Evolutionary conservation across 2,888 invertebrate species (phyloP), one percentile per base, ranked within the genome.

Genomic region (Euzetes globulus): DNA sequence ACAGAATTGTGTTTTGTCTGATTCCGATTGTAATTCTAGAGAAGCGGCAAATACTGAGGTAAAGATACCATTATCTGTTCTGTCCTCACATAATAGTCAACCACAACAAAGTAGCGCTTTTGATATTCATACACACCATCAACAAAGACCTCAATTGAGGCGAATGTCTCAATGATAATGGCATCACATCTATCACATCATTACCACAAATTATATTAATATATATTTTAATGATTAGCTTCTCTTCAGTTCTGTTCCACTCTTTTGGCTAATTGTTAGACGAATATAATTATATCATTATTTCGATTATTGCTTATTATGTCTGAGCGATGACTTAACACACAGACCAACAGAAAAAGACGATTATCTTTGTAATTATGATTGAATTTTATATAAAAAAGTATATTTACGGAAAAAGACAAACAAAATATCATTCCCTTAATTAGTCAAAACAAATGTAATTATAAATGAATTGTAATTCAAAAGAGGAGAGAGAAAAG

Each of bases 91-190:
- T 17, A 27, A 60, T 25, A 17, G 27, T 33, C 68, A 27, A 47
- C 70, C 70, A 47, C 45, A 70, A 47, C 41, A 70, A 70, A 45
- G 45, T 45, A 70, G 70, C 63, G n/a, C 60, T 70, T 33, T 70
- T 70, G 22, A 17, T 25, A 70, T 70, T 70, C 25, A 70, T 47
- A 13, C 70, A 70, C 25, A 70, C n/a, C 25, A 45, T 15, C 45
- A 19, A 22, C 37, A 68, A 68, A 19, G 45, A 17, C 15, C 11
- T 47, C 22, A 70, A 11, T 45, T 45, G 47, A 70, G 70, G 45
- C 22, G 70, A 70, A 70, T 45, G 70, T 70, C 70, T 70, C 70
- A 70, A 45, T 70, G 70, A 70, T 70, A 70, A 22, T 37, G 13
- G 11, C 22, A 29, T 60, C 29, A 29, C 29, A 29, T 27, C 7